Base-by-base conservation (phyloP, 2,113 vertebrate genomes). In the Heptranchias perlo region DNA sequence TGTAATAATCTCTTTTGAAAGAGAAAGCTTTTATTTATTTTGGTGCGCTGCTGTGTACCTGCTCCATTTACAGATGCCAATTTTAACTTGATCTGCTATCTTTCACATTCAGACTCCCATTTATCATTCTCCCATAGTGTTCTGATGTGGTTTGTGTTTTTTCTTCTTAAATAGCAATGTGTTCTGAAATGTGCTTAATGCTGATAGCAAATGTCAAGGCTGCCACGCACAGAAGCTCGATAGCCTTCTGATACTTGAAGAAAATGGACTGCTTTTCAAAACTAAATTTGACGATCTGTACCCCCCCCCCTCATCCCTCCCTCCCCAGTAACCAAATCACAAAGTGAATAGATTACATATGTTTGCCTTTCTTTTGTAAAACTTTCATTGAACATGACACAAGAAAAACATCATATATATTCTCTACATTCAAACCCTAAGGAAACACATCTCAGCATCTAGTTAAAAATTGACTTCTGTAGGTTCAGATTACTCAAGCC, bases 61-160 rank as follows among this genome's bases (percentile, higher is more conserved):
- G 65, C 47, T 95, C 94, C 64, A 69, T 95, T 95, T 95, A 69
- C 65, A 95, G 44, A 69, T n/a, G 94, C 64, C 94, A 95, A 95
- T 95, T 95, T 95, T 69, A 47, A 95, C 94, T 95, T 95, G 94
- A 95, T 95, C 64, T 49, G 44, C 64, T 95, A 95, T 69, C 94
- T 95, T 95, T 69, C 94, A 95, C 94, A 69, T 69, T 69, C 94
- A 95, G 94, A 39, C 47, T 47, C 94, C 64, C 94, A 95, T 95
- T 95, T 95, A 95, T 95, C 94, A 95, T 95, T 95, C 65, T 69
- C 94, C 25, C 94, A 23, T 44, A 95, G 94, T 95, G 94, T 67
- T 95, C 65, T 95, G 94, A 95, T 69, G 94, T 69, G 39, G 65
- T 69, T 95, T 47, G 11, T 52, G 47, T 35, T 73, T n/a, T 69